Conservation (phyloP, 2,113 vertebrate genomes). For the Amia ocellicauda region DNA sequence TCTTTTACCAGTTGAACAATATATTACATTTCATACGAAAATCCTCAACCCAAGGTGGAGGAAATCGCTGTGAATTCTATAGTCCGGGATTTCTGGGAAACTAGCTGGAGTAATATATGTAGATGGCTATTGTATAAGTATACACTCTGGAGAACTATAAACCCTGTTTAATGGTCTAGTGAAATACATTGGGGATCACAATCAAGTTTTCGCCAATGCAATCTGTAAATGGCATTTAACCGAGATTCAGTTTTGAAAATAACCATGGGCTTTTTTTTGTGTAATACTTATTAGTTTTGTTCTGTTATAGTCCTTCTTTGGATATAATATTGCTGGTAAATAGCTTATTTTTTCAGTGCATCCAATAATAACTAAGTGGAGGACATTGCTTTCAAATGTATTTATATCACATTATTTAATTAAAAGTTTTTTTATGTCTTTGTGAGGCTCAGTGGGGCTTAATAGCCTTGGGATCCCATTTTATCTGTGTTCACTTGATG, state of each 20-base stretch:
- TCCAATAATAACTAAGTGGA: not conserved
- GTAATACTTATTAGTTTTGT: not conserved
- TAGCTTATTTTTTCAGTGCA: not conserved
- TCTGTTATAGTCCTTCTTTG: not conserved
- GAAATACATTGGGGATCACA: not conserved
- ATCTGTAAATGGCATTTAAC: not conserved
- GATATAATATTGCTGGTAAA: too few species aligned
- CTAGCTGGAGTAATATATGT: not conserved
- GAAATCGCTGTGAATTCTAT: not conserved
- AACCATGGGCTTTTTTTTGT: not conserved
- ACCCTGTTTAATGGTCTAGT: not conserved
- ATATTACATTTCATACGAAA: not conserved
- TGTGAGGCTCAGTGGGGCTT: constrained; percentile 21
- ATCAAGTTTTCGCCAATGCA: not conserved
- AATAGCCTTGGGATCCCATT: constrained; percentile 20
- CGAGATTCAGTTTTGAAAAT: not conserved
- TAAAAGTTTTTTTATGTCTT: constrained; percentile 18
- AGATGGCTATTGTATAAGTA: not conserved
- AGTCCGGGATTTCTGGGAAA: not conserved
- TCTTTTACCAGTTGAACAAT: not conserved
- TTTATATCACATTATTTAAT: constrained; percentile 18
- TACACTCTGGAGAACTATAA: not conserved
- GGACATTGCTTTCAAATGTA: constrained; percentile 3
- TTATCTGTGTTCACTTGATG: constrained; percentile 18
- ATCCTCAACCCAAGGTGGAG: too few species aligned